Base-by-base conservation (phyloP, 2,888 invertebrate species). In the Hyposoter didymator region DNA sequence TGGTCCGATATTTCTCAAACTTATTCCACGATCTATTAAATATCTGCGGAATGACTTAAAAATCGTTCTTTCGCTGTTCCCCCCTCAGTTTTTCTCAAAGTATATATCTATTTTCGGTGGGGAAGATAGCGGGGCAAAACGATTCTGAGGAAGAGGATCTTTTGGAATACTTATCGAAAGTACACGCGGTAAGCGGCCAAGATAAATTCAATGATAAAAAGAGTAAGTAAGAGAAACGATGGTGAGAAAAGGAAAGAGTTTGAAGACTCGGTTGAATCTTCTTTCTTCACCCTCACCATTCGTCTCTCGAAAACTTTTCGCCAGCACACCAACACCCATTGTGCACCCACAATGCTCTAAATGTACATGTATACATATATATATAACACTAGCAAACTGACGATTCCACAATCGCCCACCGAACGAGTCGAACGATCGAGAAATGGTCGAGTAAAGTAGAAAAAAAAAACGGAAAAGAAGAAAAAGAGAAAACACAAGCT, bases 101-200 rank as follows among this genome's bases (percentile, higher is more conserved):
- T 67, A 22, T 52, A 19, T 52, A 35, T 35, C 8, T 28, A 22
- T 67, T 6, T 22, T 67, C n/a, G 32, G 19, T 64, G 52, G 19
- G 17, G 43, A 22, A 52, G 52, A 19, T 45, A 49, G 35, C 1
- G 19, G 19, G 14, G 47, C 22, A 55, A 67, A 55, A 74, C 66
- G 66, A 64, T 70, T 17, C n/a, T 55, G 73, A 75, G 17, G 28
- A 39, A 52, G 28, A 49, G 49, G 45, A 70, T 19, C 47, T 83
- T 78, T 78, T 78, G 55, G 78, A 78, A 78, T 78, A 78, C 78
- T 83, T 78, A 83, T 70, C 72, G 72, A 73, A 78, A 83, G 82
- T 78, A 83, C 82, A 73, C 32, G 80, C 43, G 32, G 72, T 72
- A 73, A 66, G 72, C 78, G 78, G 52, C 55, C 55, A 67, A 70